Conservation (phyloP, 2,888 invertebrate genomes). For the Cecidostiba fungosa region DNA sequence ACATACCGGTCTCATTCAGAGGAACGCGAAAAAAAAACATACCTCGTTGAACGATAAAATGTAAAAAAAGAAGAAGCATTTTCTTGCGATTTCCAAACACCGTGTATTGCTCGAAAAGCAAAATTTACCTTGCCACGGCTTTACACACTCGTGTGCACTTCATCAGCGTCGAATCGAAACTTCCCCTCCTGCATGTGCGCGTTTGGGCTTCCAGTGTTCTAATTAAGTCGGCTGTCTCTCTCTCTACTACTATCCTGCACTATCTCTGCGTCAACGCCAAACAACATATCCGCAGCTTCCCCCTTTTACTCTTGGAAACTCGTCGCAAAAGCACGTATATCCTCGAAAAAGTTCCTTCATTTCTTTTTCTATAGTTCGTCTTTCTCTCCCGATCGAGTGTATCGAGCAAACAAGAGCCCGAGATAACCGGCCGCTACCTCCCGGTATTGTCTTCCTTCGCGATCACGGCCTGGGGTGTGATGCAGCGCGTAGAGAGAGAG, state of each 20-base stretch:
- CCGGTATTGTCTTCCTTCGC: constrained; percentile 29
- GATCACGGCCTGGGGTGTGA: background rate
- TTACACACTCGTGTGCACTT: background rate
- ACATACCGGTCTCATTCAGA: constrained; percentile 6
- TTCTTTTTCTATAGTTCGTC: background rate
- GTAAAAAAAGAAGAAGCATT: background rate
- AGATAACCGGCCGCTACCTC: constrained; percentile 16
- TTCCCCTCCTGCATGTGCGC: background rate
- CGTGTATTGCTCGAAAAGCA: background rate
- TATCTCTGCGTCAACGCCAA: background rate
- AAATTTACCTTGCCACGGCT: background rate
- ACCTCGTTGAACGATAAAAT: background rate
- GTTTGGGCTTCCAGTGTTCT: constrained; percentile 7
- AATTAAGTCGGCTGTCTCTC: constrained; percentile 22
- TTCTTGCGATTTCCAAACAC: background rate
- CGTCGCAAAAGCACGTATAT: background rate
- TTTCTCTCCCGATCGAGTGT: constrained; percentile 26
- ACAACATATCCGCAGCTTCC: background rate
- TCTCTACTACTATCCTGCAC: background rate
- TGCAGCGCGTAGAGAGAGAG: background rate
- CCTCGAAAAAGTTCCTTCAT: background rate
- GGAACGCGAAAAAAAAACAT: background rate
- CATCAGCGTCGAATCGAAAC: constrained; percentile 30
- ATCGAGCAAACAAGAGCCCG: constrained; percentile 29
- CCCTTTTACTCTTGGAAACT: background rate